Percentiles rank a stretch among this genome's conserved stretches.
These are phyloP conservation scores for Melanotaenia nigrans DNA, from an alignment of 2,797 vertebrate species.

Conservation along the genomic window DNA sequence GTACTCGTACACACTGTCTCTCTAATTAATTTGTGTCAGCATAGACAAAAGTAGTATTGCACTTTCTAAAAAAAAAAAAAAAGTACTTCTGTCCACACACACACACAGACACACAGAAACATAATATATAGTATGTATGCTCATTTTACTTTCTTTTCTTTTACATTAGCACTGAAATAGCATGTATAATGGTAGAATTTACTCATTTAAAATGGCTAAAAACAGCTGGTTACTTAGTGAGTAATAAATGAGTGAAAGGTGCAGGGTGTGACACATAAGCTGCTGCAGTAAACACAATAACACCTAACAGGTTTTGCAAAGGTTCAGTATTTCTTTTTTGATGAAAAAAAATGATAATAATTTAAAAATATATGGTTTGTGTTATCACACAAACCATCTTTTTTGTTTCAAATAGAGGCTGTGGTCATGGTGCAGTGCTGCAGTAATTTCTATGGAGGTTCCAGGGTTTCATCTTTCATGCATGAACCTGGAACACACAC, in stretches of 20 bases:
- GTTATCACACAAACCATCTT: slow-evolving; percentile 39
- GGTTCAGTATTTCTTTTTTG: no score
- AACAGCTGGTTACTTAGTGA: slow-evolving; percentile 1
- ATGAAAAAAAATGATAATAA: no score
- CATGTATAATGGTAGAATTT: neutral
- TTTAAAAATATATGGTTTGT: no score
- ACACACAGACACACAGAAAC: neutral
- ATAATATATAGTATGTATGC: neutral
- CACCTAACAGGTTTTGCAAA: no score
- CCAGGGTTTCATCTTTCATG: slow-evolving; percentile 59
- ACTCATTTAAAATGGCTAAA: slow-evolving; percentile 6
- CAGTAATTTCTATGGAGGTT: slow-evolving; percentile 49
- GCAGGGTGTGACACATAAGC: neutral
- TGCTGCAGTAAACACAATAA: neutral
- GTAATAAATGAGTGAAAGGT: slow-evolving; percentile 13
- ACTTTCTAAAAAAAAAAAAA: neutral
- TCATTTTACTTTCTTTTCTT: slow-evolving; percentile 6
- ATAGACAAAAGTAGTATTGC: neutral
- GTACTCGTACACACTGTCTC: slow-evolving; percentile 9
- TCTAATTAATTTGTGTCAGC: slow-evolving; percentile 5
- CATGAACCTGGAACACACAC: slow-evolving; percentile 54
- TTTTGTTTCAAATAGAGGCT: slow-evolving; percentile 29
- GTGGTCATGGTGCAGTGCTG: slow-evolving; percentile 53
- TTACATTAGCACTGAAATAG: neutral
- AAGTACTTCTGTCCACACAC: neutral